Conservation (phyloP, 2,888 invertebrate species). For the Clistopyga incitator region DNA sequence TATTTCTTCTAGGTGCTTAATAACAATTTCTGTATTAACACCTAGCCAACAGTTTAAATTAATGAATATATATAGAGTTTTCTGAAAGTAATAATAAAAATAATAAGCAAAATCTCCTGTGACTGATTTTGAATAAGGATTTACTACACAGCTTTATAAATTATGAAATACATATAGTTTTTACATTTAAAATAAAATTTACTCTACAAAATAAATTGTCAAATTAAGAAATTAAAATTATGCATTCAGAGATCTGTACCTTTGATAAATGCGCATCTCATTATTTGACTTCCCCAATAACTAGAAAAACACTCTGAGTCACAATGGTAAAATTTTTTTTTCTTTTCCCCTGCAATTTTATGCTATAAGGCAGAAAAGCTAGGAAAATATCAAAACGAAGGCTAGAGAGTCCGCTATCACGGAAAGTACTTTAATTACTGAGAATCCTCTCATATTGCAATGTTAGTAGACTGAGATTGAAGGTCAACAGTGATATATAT, state of each 20-base stretch:
- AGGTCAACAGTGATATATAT: slow-evolving; percentile 37
- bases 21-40: too few species aligned
- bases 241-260: slow-evolving; percentile 7
- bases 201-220: neutral
- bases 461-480: neutral
- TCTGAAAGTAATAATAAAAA: too few species aligned
- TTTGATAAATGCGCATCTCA: slow-evolving; percentile 34
- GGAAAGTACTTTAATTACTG: slow-evolving; percentile 36
- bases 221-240: too few species aligned
- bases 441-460: slow-evolving; percentile 28
- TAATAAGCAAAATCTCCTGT: too few species aligned
- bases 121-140: too few species aligned
- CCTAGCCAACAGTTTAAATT: too few species aligned
- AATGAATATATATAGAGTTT: too few species aligned
- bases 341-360: neutral
- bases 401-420: neutral
- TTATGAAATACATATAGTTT: neutral
- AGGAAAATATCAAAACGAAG: neutral
- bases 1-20: neutral
- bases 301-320: neutral
- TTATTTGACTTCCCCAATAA: neutral
- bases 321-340: neutral
- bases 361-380: neutral
- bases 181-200: neutral
- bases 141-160: neutral